Evolutionary conservation across 2,797 vertebrate genomes (phyloP).

Genomic region (Botia kubotai): DNA sequence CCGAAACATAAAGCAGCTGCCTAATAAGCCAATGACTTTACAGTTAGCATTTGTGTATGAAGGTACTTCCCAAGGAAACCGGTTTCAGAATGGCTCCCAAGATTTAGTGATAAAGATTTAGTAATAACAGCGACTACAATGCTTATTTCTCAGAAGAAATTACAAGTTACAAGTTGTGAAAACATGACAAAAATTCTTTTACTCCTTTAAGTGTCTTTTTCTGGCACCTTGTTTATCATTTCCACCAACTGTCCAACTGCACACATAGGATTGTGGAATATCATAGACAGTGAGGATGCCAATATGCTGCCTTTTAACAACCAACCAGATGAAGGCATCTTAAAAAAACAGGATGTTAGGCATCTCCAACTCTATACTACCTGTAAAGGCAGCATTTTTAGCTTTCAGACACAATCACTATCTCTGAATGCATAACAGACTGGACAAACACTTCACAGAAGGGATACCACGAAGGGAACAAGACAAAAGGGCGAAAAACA

Average conservation of each 20-base stretch:
- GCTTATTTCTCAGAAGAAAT: neutral
- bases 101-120: neutral
- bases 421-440: constrained; percentile 43
- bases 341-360: neutral
- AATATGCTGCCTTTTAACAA: neutral
- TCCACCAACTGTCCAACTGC: neutral
- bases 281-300: neutral
- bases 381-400: neutral
- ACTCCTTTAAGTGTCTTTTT: neutral
- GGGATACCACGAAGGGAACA: constrained; percentile 44
- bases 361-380: neutral
- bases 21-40: neutral
- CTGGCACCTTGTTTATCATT: neutral
- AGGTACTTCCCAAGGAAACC: neutral
- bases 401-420: constrained; percentile 11
- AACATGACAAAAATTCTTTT: neutral
- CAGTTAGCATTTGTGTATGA: neutral
- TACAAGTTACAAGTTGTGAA: neutral
- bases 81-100: neutral
- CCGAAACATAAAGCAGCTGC: neutral
- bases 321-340: neutral
- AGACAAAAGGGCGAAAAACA: constrained; percentile 27
- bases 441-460: constrained; percentile 48
- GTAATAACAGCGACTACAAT: neutral
- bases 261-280: neutral